Evolutionary conservation across 2,113 vertebrate genomes (phyloP), one percentile per base, ranked within the genome.

Genomic region (Paradoxurus hermaphroditus): DNA sequence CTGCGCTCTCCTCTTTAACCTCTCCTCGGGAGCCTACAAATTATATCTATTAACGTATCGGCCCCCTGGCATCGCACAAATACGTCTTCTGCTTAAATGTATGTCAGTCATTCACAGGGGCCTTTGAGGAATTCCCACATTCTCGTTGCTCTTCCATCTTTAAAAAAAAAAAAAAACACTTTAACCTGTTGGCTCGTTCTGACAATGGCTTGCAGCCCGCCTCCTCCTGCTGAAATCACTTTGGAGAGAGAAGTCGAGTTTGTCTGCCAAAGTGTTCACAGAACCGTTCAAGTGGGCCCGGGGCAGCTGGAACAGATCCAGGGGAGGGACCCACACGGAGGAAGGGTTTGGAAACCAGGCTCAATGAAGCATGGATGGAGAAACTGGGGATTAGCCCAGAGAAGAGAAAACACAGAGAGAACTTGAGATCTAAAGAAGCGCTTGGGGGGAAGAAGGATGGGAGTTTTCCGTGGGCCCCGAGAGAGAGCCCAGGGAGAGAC

Each of bases 1-100:
- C 98, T 49, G 62, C 98, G 99, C 98, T 99, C 99, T 97, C 93
- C 97, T 99, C 99, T 99, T 99, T 99, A 99, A 99, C 99, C 99
- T 99, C 99, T 99, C 99, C 98, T 99, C 94, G 75, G 99, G 99
- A 99, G 99, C 98, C 97, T 39, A 84, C 97, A 97, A 98, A 98
- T 99, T 98, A 96, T 98, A 99, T 99, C 99, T 98, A 98, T 98
- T 98, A 99, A 99, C 96, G 98, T 97, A 98, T 97, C 97, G 97
- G 95, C 96, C 98, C 98, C 98, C 94, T 97, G 97, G 98, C 98
- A 98, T 97, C 91, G 91, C 97, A 98, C 98, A 98, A 98, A 98
- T 98, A 95, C 53, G 90, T 95, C 53, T 39, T 91, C 98, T 96
- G 84, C 97, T 97, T 98, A 97, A 98, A 96, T 97, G 96, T 25